A percentile compares a stretch with the other conserved stretches of the same genome.
Evolutionary conservation across 2,888 invertebrate species (phyloP).

Genomic region (Dryomyza anilis): DNA sequence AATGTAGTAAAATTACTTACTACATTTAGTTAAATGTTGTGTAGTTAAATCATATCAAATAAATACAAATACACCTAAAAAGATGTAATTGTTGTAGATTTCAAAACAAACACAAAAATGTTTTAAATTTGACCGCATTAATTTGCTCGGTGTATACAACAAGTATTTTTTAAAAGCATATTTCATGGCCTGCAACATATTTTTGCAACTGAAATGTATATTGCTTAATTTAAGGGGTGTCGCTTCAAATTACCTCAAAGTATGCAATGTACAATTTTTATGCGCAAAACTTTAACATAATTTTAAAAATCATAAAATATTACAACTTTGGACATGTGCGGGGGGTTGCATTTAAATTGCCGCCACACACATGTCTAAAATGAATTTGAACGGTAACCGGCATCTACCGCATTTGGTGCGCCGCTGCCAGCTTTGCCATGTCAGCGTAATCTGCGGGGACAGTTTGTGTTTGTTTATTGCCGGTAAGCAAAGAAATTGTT

Average conservation of each 20-base stretch:
- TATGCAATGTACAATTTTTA: conserved; percentile 36
- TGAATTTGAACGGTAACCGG: too few relatives aligned
- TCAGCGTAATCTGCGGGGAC: conserved; percentile 14
- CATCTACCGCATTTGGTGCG: not conserved
- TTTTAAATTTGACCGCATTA: too few relatives aligned
- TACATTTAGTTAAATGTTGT: too few relatives aligned
- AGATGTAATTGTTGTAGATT: too few relatives aligned
- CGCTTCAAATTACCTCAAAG: conserved; percentile 34
- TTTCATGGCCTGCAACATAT: conserved; percentile 17
- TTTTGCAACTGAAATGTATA: too few relatives aligned
- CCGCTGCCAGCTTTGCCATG: not conserved
- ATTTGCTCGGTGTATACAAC: too few relatives aligned
- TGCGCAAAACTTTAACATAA: conserved; percentile 1
- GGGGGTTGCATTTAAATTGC: not conserved
- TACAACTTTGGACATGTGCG: not conserved
- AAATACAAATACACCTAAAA: too few relatives aligned
- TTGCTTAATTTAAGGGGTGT: conserved; percentile 39
- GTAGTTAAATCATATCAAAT: too few relatives aligned
- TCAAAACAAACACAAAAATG: not conserved
- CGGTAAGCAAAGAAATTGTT: conserved; percentile 6
- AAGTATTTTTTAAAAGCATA: not conserved
- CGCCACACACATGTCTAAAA: not conserved
- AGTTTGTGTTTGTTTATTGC: conserved; percentile 8
- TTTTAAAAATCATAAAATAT: conserved; percentile 33
- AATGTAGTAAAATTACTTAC: too few relatives aligned